phyloP scores from a whole-genome alignment of 2,113 vertebrate species.

The Aspidoscelis tigris region DNA sequence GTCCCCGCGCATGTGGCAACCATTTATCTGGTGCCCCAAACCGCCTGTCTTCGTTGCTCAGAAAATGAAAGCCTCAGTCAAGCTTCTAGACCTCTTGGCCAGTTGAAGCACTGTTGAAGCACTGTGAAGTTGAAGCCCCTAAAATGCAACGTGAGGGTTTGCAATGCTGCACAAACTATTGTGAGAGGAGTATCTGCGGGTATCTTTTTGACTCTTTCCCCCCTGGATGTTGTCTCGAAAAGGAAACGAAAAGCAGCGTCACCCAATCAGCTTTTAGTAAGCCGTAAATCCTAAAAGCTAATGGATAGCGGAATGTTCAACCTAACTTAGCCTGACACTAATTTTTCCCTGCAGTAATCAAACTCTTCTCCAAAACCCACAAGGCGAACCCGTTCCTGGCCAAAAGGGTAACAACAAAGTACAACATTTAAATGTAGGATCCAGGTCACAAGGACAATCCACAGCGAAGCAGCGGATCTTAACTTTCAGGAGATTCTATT shows the following conservation, averaged over 20 bases:
- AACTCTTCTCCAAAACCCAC: not conserved
- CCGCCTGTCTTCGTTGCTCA: not conserved
- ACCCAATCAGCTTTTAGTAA: not conserved
- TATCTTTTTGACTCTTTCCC: not conserved
- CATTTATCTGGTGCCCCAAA: no score
- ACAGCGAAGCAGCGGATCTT: not conserved
- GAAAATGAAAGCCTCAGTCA: not conserved
- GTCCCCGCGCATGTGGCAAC: not conserved
- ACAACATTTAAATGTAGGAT: not conserved
- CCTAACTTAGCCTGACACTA: not conserved
- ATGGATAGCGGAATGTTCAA: not conserved
- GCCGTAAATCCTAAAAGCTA: not conserved
- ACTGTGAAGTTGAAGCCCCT: not conserved
- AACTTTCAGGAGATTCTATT: not conserved
- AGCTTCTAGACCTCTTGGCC: slow-evolving; percentile 9
- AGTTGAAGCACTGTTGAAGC: no score
- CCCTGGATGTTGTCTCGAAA: not conserved
- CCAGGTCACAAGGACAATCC: not conserved
- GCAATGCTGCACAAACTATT: not conserved
- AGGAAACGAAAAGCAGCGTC: not conserved
- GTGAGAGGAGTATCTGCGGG: not conserved
- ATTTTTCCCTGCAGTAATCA: slow-evolving; percentile 4
- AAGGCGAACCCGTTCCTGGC: not conserved
- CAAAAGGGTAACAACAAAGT: not conserved
- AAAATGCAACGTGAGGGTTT: no score